phyloP scores from a whole-genome alignment of 2,888 invertebrate species.

The Thalpophila matura region DNA sequence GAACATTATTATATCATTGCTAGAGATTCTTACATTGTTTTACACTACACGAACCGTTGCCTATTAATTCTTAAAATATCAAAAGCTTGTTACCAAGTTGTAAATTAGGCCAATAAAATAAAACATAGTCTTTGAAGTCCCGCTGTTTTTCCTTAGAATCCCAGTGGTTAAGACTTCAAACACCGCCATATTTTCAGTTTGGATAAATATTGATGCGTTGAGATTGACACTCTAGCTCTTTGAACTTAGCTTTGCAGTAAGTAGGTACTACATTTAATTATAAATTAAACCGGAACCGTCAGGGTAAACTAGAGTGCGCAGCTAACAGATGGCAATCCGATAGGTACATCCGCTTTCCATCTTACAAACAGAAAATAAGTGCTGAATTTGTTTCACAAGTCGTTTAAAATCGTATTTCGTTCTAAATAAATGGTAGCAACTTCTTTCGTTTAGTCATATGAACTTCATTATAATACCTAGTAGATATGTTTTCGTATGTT shows the following conservation, averaged over 20 bases:
- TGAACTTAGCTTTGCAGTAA: constrained; percentile 33
- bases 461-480: no score
- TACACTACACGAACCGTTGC: background rate
- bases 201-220: constrained; percentile 59
- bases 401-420: no score
- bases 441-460: no score
- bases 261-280: background rate
- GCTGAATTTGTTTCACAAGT: background rate
- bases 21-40: constrained; percentile 2
- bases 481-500: no score
- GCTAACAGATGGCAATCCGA: background rate
- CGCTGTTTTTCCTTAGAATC: constrained; percentile 36
- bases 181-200: constrained; percentile 42
- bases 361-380: background rate
- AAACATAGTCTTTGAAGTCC: constrained; percentile 52
- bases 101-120: constrained; percentile 32
- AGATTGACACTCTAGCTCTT: constrained; percentile 49
- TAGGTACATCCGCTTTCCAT: background rate
- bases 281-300: constrained; percentile 5
- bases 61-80: background rate
- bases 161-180: constrained; percentile 50
- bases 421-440: no score
- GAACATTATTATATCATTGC: constrained; percentile 28
- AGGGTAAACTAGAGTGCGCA: background rate
- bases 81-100: constrained; percentile 19